These are phyloP conservation scores for Anthophora plumipes DNA, from an alignment of 2,888 invertebrate genomes.

Conservation along the genomic window DNA sequence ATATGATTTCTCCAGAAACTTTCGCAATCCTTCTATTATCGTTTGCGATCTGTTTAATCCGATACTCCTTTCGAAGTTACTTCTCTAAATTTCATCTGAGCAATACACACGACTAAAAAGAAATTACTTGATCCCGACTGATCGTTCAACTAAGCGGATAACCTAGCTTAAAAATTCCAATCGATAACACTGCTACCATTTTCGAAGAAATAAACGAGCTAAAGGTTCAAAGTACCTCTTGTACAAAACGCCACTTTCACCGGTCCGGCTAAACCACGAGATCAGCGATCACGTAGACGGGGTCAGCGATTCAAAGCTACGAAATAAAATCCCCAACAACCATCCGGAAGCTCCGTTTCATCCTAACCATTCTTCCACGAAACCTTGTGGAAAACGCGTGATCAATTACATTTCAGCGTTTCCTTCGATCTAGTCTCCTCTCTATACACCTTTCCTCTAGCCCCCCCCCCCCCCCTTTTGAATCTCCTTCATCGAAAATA, in stretches of 20 bases:
- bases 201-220: not conserved
- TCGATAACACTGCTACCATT: too few relatives aligned
- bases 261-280: not conserved
- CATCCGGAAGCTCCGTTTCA: not conserved
- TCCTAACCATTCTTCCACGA: not conserved
- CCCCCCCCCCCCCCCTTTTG: too few relatives aligned
- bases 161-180: too few relatives aligned
- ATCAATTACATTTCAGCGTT: conserved; percentile 51
- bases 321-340: conserved; percentile 43
- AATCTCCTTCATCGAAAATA: too few relatives aligned
- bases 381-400: not conserved
- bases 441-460: not conserved
- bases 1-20: conserved; percentile 3
- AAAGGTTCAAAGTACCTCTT: not conserved
- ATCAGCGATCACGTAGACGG: not conserved
- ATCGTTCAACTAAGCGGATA: too few relatives aligned
- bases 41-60: too few relatives aligned
- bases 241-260: too few relatives aligned
- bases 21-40: not conserved
- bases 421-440: conserved; percentile 25
- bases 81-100: too few relatives aligned
- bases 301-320: conserved; percentile 17
- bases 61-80: too few relatives aligned
- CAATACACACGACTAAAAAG: too few relatives aligned
- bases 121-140: too few relatives aligned